phyloP scores from a whole-genome alignment of 1,140 invertebrate genomes.

The Melipona quadrifasciata region DNA sequence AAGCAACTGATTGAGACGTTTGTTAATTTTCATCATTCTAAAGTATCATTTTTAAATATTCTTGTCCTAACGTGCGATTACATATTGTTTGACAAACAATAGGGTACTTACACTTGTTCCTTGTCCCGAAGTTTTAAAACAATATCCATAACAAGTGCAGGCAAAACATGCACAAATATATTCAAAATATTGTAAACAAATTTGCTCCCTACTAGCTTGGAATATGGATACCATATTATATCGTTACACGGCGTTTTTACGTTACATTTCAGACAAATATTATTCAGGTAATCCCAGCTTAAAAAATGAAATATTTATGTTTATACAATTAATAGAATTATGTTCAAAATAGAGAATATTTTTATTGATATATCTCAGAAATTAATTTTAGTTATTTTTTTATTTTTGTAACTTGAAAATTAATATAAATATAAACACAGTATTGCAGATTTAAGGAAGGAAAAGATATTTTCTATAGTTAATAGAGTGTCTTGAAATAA shows the following conservation, averaged over 20 bases:
- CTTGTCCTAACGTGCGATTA: too few species aligned
- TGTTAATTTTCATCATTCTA: constrained; percentile 92
- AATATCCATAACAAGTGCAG: constrained; percentile 90
- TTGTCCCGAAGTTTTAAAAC: constrained; percentile 86
- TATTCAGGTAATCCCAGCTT: constrained; percentile 90
- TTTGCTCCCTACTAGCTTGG: constrained; percentile 88
- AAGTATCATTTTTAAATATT: background rate
- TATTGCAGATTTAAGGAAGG: too few species aligned
- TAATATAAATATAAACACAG: too few species aligned
- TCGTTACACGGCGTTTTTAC: constrained; percentile 90
- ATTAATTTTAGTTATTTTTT: too few species aligned
- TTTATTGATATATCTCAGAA: too few species aligned
- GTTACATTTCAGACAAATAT: constrained; percentile 86
- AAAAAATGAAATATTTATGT: constrained; percentile 7
- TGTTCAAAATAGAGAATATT: background rate
- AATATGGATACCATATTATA: constrained; percentile 93
- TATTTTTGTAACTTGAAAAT: too few species aligned
- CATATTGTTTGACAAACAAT: background rate
- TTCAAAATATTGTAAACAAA: constrained; percentile 88
- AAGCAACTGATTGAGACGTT: constrained; percentile 89
- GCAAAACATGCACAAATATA: constrained; percentile 88
- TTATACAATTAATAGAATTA: background rate
- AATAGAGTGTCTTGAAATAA: too few species aligned
- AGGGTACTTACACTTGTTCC: constrained; percentile 88
- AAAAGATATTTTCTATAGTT: too few species aligned